These are phyloP conservation scores for Brachyptera putata DNA, from an alignment of 2,888 invertebrate species.

Conservation along the genomic window DNA sequence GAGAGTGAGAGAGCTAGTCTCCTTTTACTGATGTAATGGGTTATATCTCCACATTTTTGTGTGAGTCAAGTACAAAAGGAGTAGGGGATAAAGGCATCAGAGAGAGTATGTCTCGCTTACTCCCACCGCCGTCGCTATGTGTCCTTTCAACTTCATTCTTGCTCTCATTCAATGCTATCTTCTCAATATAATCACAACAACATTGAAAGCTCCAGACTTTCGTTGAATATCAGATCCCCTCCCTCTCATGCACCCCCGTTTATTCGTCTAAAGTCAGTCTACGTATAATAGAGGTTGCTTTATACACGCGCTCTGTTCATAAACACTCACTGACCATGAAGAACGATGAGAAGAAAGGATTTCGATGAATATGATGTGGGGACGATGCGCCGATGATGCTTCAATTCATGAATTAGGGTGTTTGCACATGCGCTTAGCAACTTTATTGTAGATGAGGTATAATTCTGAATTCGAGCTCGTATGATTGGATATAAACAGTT, in stretches of 20 bases:
- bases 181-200: constrained; percentile 34
- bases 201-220: constrained; percentile 40
- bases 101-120: constrained; percentile 24
- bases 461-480: no score
- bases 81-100: constrained; percentile 32
- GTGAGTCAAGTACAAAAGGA: constrained; percentile 34
- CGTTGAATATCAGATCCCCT: constrained; percentile 40
- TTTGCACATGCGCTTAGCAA: no score
- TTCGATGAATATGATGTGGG: constrained; percentile 6
- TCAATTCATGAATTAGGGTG: not conserved
- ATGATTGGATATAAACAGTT: no score
- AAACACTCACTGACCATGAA: constrained; percentile 32
- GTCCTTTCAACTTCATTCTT: constrained; percentile 33
- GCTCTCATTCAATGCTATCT: constrained; percentile 33
- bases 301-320: constrained; percentile 29
- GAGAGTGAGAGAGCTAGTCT: constrained; percentile 21
- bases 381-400: constrained; percentile 3
- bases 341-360: constrained; percentile 25
- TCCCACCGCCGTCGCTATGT: constrained; percentile 10
- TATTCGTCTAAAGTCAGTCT: constrained; percentile 26
- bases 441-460: no score
- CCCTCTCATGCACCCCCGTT: constrained; percentile 32
- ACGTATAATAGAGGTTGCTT: no score
- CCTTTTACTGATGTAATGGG: constrained; percentile 33
- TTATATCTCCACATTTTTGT: constrained; percentile 35